Evolutionary conservation across 2,888 invertebrate species (phyloP).

Genomic region (Cordylochernes scorpioides): DNA sequence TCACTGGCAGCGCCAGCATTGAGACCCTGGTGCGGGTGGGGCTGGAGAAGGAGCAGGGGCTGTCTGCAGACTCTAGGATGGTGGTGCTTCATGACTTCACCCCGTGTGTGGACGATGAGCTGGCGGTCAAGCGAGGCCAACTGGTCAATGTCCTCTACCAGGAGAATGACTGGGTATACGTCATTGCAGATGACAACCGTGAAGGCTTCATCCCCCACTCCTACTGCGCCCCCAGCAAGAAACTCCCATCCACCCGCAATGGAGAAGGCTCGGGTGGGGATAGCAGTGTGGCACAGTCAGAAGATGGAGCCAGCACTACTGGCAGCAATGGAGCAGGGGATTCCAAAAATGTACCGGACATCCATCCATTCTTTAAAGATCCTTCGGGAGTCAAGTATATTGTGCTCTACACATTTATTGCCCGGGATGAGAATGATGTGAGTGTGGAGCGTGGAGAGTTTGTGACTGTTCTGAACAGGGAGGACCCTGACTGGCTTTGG

Average conservation of each 20-base stretch:
- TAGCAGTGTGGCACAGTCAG: constrained; percentile 10
- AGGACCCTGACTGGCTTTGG: constrained; percentile 93
- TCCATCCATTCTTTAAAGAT: constrained; percentile 30
- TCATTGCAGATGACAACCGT: constrained; percentile 54
- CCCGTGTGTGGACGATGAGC: constrained; percentile 77
- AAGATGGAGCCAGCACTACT: constrained; percentile 10
- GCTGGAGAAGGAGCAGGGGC: constrained; percentile 67
- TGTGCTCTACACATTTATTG: constrained; percentile 71
- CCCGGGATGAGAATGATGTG: constrained; percentile 74
- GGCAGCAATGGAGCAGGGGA: constrained; percentile 8
- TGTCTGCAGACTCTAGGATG: constrained; percentile 80
- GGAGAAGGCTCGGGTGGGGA: constrained; percentile 11
- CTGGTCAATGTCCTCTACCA: constrained; percentile 77
- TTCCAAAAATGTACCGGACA: constrained; percentile 9
- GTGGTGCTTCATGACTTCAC: constrained; percentile 78
- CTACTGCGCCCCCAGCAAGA: constrained; percentile 74
- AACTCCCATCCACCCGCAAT: constrained; percentile 36
- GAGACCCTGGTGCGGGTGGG: constrained; percentile 66
- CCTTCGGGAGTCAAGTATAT: constrained; percentile 51
- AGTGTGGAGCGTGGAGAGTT: constrained; percentile 78
- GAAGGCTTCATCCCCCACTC: constrained; percentile 87
- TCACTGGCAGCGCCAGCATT: constrained; percentile 78
- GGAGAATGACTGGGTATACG: constrained; percentile 92
- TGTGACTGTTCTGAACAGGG: constrained; percentile 76
- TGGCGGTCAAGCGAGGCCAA: constrained; percentile 59